These are phyloP conservation scores for Echeneis naucrates DNA, from an alignment of 2,797 vertebrate genomes.

Conservation along the genomic window DNA sequence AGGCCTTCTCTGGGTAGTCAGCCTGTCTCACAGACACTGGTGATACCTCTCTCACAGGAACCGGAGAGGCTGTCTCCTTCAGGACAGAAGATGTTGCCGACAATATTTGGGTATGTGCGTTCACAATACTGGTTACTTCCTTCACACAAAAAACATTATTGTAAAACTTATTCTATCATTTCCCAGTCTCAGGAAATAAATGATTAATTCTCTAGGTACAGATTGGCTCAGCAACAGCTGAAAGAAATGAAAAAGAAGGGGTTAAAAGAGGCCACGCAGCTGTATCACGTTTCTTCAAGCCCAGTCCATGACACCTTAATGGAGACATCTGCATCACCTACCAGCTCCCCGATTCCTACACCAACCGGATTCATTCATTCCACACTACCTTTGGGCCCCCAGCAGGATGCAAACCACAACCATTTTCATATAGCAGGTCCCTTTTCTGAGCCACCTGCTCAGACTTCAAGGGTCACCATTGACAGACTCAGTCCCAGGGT, in stretches of 20 bases:
- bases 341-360: conserved; percentile 77
- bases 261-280: conserved; percentile 91
- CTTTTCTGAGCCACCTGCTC: conserved; percentile 83
- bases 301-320: conserved; percentile 90
- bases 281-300: conserved; percentile 96
- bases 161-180: conserved; percentile 1
- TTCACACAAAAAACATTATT: not conserved
- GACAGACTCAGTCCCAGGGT: conserved; percentile 83
- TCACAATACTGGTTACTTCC: not conserved
- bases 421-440: conserved; percentile 86
- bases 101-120: conserved; percentile 90
- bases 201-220: conserved; percentile 80
- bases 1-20: conserved; percentile 77
- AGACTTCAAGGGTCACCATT: conserved; percentile 58
- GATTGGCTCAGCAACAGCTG: conserved; percentile 95
- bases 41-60: conserved; percentile 72
- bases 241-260: conserved; percentile 99
- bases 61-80: conserved; percentile 88
- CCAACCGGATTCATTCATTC: conserved; percentile 70
- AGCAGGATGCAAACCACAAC: conserved; percentile 72
- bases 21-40: conserved; percentile 75
- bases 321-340: conserved; percentile 81
- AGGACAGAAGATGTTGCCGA: conserved; percentile 92
- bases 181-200: not conserved
- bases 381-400: conserved; percentile 31